Evolutionary conservation across 2,797 vertebrate species (phyloP).

Genomic region (Anolis apletophallus): DNA sequence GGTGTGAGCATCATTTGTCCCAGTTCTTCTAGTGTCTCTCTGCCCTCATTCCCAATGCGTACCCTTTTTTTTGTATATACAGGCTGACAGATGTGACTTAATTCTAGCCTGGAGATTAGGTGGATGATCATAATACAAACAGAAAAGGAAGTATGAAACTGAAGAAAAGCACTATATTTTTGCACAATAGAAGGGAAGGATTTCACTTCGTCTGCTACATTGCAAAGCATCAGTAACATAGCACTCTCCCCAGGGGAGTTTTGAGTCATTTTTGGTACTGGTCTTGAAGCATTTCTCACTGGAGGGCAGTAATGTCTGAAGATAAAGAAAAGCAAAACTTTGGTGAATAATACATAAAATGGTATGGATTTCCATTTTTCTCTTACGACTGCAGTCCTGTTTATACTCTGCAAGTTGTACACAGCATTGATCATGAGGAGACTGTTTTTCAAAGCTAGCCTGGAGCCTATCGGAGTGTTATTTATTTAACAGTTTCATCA

Average conservation of each 20-base stretch:
- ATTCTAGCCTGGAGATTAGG: conserved; percentile 3
- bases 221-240: not conserved
- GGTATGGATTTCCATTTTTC: conserved; percentile 25
- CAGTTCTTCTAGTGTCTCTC: not conserved
- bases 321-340: conserved; percentile 28
- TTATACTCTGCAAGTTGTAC: not conserved
- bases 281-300: conserved; percentile 55
- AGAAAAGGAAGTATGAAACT: not conserved
- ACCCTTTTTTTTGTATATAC: not conserved
- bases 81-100: conserved; percentile 3
- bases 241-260: not conserved
- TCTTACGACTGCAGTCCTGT: not conserved
- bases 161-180: not conserved
- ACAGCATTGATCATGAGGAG: conserved; percentile 30
- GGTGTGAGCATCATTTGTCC: not conserved
- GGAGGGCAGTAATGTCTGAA: conserved; percentile 61
- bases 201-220: not conserved
- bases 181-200: not conserved
- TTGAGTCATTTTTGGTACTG: not conserved
- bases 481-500: conserved; percentile 19
- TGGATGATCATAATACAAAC: not conserved
- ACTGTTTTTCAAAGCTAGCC: not conserved
- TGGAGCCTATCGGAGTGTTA: conserved; percentile 22
- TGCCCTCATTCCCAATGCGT: not conserved
- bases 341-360: conserved; percentile 9